These are phyloP conservation scores for Esox lucius DNA, from an alignment of 2,797 vertebrate genomes.

Conservation along the genomic window DNA sequence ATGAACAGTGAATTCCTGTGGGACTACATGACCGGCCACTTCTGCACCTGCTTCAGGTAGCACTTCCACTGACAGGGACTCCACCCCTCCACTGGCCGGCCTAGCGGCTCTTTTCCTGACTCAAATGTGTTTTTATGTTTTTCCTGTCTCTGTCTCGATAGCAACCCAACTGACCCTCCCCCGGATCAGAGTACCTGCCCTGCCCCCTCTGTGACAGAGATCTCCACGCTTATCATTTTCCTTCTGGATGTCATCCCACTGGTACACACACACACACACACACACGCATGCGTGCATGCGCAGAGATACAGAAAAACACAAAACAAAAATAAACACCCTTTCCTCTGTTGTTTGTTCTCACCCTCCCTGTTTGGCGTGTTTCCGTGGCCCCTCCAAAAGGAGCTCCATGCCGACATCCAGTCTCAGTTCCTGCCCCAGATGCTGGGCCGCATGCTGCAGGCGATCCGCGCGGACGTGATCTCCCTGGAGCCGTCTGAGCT, in stretches of 20 bases:
- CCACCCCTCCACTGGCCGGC: not conserved
- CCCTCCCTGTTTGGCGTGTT: not conserved
- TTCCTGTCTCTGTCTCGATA: conserved; percentile 35
- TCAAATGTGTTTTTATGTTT: not conserved
- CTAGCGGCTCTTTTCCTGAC: not conserved
- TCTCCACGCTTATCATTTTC: conserved; percentile 88
- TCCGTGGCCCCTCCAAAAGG: conserved; percentile 67
- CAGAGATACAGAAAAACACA: no score
- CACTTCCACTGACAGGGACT: not conserved
- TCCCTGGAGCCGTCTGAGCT: conserved; percentile 81
- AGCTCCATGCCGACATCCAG: conserved; percentile 95
- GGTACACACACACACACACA: conserved; percentile 69
- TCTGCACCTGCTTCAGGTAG: conserved; percentile 88
- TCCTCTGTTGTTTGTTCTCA: not conserved
- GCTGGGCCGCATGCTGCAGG: conserved; percentile 85
- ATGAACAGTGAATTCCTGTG: conserved; percentile 92
- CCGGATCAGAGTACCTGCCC: conserved; percentile 59
- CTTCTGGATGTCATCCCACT: conserved; percentile 93
- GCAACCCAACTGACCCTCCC: conserved; percentile 52
- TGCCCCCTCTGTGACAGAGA: conserved; percentile 80
- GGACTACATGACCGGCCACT: conserved; percentile 90
- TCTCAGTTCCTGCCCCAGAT: conserved; percentile 92
- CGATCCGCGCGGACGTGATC: conserved; percentile 75
- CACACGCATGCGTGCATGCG: no score
- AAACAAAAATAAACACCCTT: not conserved